Percentiles rank a stretch among this genome's conserved stretches.
Evolutionary conservation across 53 echinoderm and acorn worm species (phyloP).

Genomic region (Holothuria leucospilota): DNA sequence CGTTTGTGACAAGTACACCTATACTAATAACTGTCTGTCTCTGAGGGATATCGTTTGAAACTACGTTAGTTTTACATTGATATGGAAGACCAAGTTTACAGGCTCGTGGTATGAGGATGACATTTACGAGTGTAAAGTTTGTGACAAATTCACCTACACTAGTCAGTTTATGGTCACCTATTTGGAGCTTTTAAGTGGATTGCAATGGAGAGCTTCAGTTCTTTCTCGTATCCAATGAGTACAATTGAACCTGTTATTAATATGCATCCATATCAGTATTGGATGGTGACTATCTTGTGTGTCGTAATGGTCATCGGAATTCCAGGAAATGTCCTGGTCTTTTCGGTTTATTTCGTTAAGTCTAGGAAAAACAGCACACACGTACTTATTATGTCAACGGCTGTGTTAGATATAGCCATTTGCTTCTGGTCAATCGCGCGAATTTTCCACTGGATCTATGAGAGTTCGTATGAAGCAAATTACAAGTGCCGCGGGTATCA

Average conservation of each 20-base stretch:
- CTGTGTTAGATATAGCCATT: slow-evolving; percentile 63
- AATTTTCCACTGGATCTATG: slow-evolving; percentile 72
- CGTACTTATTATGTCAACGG: slow-evolving; percentile 67
- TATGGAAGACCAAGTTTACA: too few relatives aligned
- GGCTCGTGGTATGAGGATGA: too few relatives aligned
- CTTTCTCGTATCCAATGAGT: too few relatives aligned
- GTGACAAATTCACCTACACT: too few relatives aligned
- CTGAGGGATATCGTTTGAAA: too few relatives aligned
- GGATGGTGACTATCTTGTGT: slow-evolving; percentile 59
- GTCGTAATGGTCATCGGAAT: slow-evolving; percentile 69
- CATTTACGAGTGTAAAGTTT: too few relatives aligned
- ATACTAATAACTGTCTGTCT: too few relatives aligned
- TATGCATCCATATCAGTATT: slow-evolving; percentile 49
- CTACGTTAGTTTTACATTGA: too few relatives aligned
- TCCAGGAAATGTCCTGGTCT: slow-evolving; percentile 75
- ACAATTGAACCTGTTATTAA: background rate
- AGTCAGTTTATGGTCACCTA: too few relatives aligned
- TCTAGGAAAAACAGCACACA: slow-evolving; percentile 63
- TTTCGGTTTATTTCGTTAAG: slow-evolving; percentile 65
- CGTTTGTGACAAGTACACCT: too few relatives aligned
- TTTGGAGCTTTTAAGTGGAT: too few relatives aligned
- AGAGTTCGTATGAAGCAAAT: slow-evolving; percentile 47
- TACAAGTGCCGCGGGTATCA: slow-evolving; percentile 62
- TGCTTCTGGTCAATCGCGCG: slow-evolving; percentile 61
- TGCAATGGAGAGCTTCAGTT: too few relatives aligned